Evolutionary conservation across 2,113 vertebrate genomes (phyloP).

Genomic region (Paramormyrops kingsleyae): DNA sequence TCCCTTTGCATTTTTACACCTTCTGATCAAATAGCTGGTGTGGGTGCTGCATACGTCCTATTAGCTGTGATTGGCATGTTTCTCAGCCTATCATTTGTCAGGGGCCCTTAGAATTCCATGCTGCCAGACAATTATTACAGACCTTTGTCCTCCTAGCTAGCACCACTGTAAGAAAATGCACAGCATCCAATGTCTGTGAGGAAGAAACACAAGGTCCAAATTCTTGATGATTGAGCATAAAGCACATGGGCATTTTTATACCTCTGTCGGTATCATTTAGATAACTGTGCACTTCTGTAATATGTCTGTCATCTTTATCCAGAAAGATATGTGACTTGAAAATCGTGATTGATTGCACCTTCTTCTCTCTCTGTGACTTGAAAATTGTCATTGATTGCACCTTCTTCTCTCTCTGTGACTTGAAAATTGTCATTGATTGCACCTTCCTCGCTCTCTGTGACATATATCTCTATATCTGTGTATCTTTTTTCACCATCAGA

Average conservation of each 20-base stretch:
- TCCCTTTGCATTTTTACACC: neutral
- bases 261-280: neutral
- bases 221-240: slow-evolving; percentile 7
- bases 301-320: neutral
- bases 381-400: neutral
- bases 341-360: neutral
- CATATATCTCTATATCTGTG: neutral
- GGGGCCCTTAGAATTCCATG: neutral
- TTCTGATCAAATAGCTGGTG: neutral
- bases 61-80: neutral
- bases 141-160: neutral
- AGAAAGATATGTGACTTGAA: neutral
- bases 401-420: neutral
- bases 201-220: neutral
- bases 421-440: neutral
- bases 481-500: neutral
- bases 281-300: neutral
- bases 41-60: neutral
- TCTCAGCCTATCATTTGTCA: neutral
- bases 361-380: neutral
- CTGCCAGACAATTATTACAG: neutral
- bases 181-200: neutral
- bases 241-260: neutral
- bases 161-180: neutral
- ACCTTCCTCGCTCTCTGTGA: neutral